Evolutionary conservation across 2,797 vertebrate species (phyloP).

Genomic region (Iguana delicatissima): DNA sequence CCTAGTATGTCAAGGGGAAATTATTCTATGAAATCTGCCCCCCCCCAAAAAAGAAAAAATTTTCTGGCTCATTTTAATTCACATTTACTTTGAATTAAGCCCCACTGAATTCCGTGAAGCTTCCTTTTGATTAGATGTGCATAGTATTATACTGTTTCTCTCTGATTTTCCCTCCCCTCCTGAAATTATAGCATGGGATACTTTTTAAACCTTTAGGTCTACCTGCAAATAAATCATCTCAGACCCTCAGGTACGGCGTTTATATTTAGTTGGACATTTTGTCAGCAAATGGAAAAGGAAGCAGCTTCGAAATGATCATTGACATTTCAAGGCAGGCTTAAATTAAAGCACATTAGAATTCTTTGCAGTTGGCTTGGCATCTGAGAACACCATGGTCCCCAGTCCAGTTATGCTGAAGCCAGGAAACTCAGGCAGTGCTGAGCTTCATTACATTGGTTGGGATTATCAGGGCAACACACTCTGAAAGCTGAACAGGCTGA

Average conservation of each 20-base stretch:
- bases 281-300: no score
- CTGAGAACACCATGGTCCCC: neutral
- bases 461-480: neutral
- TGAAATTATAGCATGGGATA: neutral
- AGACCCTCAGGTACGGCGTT: no score
- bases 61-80: neutral
- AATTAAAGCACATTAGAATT: neutral
- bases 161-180: neutral
- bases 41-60: no score
- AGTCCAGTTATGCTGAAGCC: neutral
- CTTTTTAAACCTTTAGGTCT: neutral
- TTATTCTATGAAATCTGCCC: neutral
- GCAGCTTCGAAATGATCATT: neutral
- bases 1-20: neutral
- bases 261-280: no score
- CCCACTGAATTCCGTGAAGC: neutral
- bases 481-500: neutral
- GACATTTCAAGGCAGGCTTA: no score
- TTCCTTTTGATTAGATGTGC: neutral
- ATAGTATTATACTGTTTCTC: neutral
- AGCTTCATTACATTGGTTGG: neutral
- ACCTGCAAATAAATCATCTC: neutral
- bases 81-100: neutral
- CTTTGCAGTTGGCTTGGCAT: neutral
- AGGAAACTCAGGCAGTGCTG: neutral